Percentiles rank a stretch among this genome's conserved stretches.
These are phyloP conservation scores for Morelia viridis DNA, from an alignment of 2,797 vertebrate genomes.

Conservation along the genomic window DNA sequence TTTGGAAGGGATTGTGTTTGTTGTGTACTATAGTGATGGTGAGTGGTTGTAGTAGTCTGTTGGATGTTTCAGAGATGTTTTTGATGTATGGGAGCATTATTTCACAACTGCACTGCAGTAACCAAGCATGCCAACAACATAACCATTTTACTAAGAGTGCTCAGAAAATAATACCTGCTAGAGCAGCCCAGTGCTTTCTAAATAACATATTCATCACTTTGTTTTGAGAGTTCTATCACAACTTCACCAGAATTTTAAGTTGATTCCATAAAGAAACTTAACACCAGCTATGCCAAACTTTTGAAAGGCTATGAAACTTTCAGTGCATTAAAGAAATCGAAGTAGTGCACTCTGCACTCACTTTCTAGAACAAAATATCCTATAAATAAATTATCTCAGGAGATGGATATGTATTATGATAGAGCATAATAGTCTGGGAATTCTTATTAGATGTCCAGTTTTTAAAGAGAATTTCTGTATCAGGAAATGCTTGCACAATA, in stretches of 20 bases:
- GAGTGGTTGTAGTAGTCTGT: background rate
- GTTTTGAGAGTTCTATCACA: constrained; percentile 17
- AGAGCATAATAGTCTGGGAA: background rate
- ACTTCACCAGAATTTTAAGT: constrained; percentile 18
- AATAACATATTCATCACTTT: constrained; percentile 1
- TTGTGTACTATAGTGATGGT: background rate
- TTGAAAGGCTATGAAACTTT: constrained; percentile 21
- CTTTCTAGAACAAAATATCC: background rate
- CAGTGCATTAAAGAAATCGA: background rate
- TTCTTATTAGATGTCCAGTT: background rate
- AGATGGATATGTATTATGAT: background rate
- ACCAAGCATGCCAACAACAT: background rate
- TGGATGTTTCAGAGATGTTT: background rate
- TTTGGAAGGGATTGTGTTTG: background rate
- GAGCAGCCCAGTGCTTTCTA: constrained; percentile 11
- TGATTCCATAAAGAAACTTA: constrained; percentile 18
- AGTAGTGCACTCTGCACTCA: background rate
- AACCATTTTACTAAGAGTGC: constrained; percentile 5
- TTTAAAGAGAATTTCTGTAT: background rate
- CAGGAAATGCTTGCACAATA: background rate
- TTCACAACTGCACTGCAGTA: constrained; percentile 1
- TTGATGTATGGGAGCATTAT: background rate
- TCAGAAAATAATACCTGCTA: constrained; percentile 4
- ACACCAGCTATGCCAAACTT: constrained; percentile 9
- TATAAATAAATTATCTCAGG: background rate